Conservation (phyloP, 2,888 invertebrate species). For the Spilosoma lubricipeda region DNA sequence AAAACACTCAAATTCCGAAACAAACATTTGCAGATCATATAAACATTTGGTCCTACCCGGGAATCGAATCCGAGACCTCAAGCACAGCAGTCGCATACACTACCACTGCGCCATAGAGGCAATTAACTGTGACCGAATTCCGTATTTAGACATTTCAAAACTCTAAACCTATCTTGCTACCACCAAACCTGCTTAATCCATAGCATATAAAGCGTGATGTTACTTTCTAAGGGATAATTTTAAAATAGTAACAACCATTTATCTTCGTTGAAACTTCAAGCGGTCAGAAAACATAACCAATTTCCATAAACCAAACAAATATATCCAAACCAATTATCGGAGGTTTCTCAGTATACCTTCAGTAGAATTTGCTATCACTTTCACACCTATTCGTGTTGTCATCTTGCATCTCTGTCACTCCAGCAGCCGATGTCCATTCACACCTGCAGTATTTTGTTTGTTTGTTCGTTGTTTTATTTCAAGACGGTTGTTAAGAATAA, state of each 20-base stretch:
- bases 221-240: neutral
- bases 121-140: too few relatives aligned
- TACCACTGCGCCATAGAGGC: too few relatives aligned
- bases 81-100: too few relatives aligned
- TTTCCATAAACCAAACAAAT: conserved; percentile 27
- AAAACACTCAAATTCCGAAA: too few relatives aligned
- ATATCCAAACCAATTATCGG: conserved; percentile 40
- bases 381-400: conserved; percentile 46
- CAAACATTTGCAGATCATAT: too few relatives aligned
- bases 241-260: conserved; percentile 3
- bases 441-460: conserved; percentile 78
- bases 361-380: conserved; percentile 57
- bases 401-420: conserved; percentile 64
- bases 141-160: too few relatives aligned
- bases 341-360: conserved; percentile 43
- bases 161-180: too few relatives aligned
- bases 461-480: conserved; percentile 74
- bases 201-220: neutral
- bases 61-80: too few relatives aligned
- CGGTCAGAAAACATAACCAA: conserved; percentile 13
- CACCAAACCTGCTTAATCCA: too few relatives aligned
- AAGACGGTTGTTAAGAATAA: conserved; percentile 46
- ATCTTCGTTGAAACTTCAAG: neutral
- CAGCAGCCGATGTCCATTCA: conserved; percentile 74
- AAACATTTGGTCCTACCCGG: too few relatives aligned